A percentile compares a stretch with the other conserved stretches of the same genome.
Conservation (phyloP, 2,797 vertebrate genomes). For the Thaleichthys pacificus region DNA sequence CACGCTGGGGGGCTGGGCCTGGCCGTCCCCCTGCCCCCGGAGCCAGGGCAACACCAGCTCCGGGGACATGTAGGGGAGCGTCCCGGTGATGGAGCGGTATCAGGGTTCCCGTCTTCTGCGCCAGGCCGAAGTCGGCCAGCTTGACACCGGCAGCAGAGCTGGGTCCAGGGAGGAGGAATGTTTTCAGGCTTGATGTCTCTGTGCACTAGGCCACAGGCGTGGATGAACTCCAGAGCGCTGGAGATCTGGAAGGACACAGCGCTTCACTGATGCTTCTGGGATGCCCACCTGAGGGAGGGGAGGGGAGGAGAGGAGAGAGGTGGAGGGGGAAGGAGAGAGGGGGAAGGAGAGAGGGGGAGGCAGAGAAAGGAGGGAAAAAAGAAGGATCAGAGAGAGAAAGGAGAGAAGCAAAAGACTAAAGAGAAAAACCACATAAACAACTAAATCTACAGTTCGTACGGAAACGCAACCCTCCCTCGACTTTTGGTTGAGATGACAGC, state of each 20-base stretch:
- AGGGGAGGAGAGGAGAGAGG: not conserved
- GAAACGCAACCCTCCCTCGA: slow-evolving; percentile 39
- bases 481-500: slow-evolving; percentile 82
- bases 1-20: slow-evolving; percentile 67
- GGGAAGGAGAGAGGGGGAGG: too few relatives aligned
- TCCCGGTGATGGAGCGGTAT: slow-evolving; percentile 77
- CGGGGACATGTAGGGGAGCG: slow-evolving; percentile 80
- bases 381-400: not conserved
- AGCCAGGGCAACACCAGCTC: slow-evolving; percentile 75
- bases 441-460: not conserved
- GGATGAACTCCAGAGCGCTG: slow-evolving; percentile 82
- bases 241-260: slow-evolving; percentile 77
- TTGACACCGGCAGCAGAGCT: slow-evolving; percentile 75
- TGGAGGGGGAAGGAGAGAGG: not conserved
- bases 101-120: slow-evolving; percentile 76
- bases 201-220: slow-evolving; percentile 78
- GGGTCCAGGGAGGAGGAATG: slow-evolving; percentile 79
- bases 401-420: not conserved
- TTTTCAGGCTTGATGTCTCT: slow-evolving; percentile 84
- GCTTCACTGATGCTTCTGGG: slow-evolving; percentile 76
- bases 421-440: not conserved
- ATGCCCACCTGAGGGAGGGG: slow-evolving; percentile 72
- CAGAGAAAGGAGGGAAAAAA: not conserved
- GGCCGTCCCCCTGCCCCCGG: slow-evolving; percentile 62
- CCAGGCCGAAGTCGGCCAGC: slow-evolving; percentile 83